Conservation (phyloP, 2,888 invertebrate genomes). For the Hydriomena furcata region DNA sequence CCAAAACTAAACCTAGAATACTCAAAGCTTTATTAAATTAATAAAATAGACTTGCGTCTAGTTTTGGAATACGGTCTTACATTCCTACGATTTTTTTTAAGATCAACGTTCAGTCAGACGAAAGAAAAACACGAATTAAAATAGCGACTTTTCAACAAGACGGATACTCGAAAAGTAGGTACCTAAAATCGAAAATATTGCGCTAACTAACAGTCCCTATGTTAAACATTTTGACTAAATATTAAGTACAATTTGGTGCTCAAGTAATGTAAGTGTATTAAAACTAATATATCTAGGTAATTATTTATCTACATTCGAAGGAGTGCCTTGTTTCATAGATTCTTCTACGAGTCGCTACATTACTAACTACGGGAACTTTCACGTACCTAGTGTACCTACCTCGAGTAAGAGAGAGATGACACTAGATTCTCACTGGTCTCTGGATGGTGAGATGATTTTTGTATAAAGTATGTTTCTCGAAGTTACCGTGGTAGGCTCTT, state of each 20-base stretch:
- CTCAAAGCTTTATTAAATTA: background rate
- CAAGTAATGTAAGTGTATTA: constrained; percentile 78
- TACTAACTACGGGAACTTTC: constrained; percentile 42
- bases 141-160: constrained; percentile 57
- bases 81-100: constrained; percentile 68
- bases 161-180: constrained; percentile 48
- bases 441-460: no score
- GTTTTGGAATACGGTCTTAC: constrained; percentile 2
- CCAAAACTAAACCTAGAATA: background rate
- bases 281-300: constrained; percentile 73
- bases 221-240: constrained; percentile 79
- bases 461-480: no score
- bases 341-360: constrained; percentile 48
- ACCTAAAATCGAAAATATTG: constrained; percentile 61
- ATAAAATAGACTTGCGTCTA: background rate
- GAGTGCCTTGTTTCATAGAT: constrained; percentile 62
- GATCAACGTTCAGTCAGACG: constrained; percentile 77
- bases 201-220: constrained; percentile 59
- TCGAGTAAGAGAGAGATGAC: no score
- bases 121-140: constrained; percentile 61
- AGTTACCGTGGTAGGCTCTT: no score
- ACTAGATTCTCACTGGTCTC: no score
- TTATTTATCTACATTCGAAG: constrained; percentile 77
- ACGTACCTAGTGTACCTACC: no score
- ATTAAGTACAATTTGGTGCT: constrained; percentile 84